These are phyloP conservation scores for Ptychodera flava DNA, from an alignment of 35 echinoderm and acorn worm species.

Conservation along the genomic window DNA sequence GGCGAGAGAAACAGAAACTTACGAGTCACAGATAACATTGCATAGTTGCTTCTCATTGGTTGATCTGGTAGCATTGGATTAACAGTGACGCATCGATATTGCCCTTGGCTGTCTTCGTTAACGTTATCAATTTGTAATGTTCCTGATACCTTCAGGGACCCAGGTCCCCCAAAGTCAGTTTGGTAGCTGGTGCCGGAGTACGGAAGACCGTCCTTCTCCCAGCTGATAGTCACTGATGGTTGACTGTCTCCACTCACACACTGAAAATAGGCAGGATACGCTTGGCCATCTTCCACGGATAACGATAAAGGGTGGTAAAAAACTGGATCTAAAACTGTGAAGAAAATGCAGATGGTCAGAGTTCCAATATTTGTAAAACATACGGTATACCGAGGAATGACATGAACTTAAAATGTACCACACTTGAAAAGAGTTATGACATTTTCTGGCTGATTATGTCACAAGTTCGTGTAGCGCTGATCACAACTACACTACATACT, in stretches of 20 bases:
- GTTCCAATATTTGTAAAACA: background rate
- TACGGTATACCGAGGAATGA: background rate
- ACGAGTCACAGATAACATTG: constrained; percentile 49
- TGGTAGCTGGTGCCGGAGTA: constrained; percentile 4
- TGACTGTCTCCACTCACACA: constrained; percentile 84
- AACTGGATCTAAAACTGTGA: constrained; percentile 58
- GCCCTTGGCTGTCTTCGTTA: constrained; percentile 32
- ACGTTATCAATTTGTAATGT: constrained; percentile 89
- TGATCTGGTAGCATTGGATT: constrained; percentile 55
- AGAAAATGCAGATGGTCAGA: background rate
- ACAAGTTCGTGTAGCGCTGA: no score
- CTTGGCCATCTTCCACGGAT: constrained; percentile 56
- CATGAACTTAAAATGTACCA: background rate
- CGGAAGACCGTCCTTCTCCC: constrained; percentile 82
- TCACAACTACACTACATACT: constrained; percentile 38
- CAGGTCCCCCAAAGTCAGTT: constrained; percentile 40
- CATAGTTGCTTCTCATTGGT: constrained; percentile 48
- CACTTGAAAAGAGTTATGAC: background rate
- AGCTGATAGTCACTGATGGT: constrained; percentile 50
- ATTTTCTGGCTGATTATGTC: no score
- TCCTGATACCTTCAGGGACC: constrained; percentile 66
- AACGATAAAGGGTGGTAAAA: constrained; percentile 46
- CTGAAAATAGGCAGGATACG: constrained; percentile 79
- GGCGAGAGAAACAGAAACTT: constrained; percentile 34
- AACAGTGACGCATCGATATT: constrained; percentile 65